Evolutionary conservation across 2,113 vertebrate species (phyloP).

Genomic region (Microtus pennsylvanicus): DNA sequence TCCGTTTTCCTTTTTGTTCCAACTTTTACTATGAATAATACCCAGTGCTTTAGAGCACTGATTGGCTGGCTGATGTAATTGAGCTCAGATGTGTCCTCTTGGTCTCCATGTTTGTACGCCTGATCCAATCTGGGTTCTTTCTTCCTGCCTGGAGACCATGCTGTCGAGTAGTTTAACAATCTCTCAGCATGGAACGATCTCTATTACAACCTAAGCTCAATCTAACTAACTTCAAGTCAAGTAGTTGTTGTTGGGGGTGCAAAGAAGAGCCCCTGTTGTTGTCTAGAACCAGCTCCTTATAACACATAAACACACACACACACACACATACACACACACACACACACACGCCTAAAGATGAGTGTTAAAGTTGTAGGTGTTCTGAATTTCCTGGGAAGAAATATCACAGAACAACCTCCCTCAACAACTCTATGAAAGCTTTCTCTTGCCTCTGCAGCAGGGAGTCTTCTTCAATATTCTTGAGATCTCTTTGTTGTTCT

Average conservation of each 20-base stretch:
- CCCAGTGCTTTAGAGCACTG: constrained; percentile 51
- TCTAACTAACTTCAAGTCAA: neutral
- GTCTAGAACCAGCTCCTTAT: neutral
- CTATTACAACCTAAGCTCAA: neutral
- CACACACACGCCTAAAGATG: neutral
- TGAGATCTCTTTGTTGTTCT: neutral
- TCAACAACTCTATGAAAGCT: neutral
- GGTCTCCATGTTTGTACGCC: constrained; percentile 6
- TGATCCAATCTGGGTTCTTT: neutral
- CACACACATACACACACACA: neutral
- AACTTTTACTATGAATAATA: constrained; percentile 80
- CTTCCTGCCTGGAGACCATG: neutral
- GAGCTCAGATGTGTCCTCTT: constrained; percentile 73
- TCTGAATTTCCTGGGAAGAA: neutral
- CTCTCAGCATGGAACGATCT: neutral
- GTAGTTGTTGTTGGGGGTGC: neutral
- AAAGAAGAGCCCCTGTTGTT: neutral
- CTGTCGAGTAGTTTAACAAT: constrained; percentile 15
- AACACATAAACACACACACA: neutral
- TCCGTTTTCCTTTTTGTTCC: constrained; percentile 81
- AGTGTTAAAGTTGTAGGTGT: neutral
- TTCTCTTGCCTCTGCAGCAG: neutral
- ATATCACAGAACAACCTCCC: neutral
- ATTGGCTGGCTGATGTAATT: constrained; percentile 77
- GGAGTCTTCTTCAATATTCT: neutral